Evolutionary conservation across 2,888 invertebrate genomes (phyloP), one percentile per base, ranked within the genome.

Genomic region (Drosophila recens): DNA sequence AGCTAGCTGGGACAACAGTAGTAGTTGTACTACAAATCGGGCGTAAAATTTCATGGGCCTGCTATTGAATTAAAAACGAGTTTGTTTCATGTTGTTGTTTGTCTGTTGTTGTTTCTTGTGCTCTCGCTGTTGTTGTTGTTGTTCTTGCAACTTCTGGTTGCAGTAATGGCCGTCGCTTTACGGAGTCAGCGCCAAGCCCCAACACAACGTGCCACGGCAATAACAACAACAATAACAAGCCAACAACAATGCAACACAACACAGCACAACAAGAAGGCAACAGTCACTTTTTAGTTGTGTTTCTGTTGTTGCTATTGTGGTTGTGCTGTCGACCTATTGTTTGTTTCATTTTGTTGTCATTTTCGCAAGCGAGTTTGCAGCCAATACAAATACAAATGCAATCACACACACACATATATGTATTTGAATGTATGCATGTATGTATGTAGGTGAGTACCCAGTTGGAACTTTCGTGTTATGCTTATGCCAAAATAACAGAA

Each of bases 21-120:
- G 82, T 89, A 78, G 88, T 90, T 88, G 89, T 88, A 87, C 87
- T 89, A 88, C 90, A 90, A 89, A 90, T 90, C 89, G 89, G 85
- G 82, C 89, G 90, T 90, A 88, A 89, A 86, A 90, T 90, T 90
- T 90, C 89, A 90, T 83, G 90, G 89, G 89, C 89, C 90, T 88
- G 89, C 84, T 90, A 89, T 90, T 90, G 89, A 89, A 90, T 89
- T 88, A 81, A 85, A 87, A 89, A 87, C 88, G 67, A 75, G 88
- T 86, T 84, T 89, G 59, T 72, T 72, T 64, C 68, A 58, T 67
- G 64, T 82, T 75, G 72, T 70, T 74, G 58, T 57, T 66, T 63
- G 13, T 45, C 43, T 66, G 66, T 49, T 57, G 61, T 48, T 59
- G 63, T 9, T 17, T 23, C n/a, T 17, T 23, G 13, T 45, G 9